Evolutionary conservation across 1,140 invertebrate species (phyloP), one percentile per base, ranked within the genome.

Genomic region (Euura lappo): DNA sequence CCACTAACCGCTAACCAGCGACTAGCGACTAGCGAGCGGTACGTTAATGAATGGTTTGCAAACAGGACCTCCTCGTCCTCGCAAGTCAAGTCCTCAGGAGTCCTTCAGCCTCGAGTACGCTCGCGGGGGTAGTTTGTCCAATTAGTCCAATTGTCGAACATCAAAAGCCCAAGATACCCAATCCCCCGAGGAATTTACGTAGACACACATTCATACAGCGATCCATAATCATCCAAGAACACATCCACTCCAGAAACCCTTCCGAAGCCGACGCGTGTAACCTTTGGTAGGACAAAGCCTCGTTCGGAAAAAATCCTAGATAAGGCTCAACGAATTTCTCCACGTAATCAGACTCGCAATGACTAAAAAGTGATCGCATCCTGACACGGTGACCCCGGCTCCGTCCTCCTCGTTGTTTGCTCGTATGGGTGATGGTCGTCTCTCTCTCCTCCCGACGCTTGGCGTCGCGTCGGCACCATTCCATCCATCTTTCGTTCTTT

Each of bases 401-500:
- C 60, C 51, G 70, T 65, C 72, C 10, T 51, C n/a, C 5, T 66
- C 45, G 11, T 45, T 28, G 44, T 65, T 47, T n/a, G n/a, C n/a
- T n/a, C n/a, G n/a, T n/a, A n/a, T n/a, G n/a, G n/a, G n/a, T n/a
- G n/a, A n/a, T n/a, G 44, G 42, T 44, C n/a, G 45, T n/a, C 11
- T 72, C 68, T 75, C 68, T 70, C 66, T 47, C 8, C 4, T 28
- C n/a, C 8, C 13, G 8, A 10, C 60, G 13, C 45, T 13, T 72
- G 74, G 45, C 67, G 72, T 44, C 77, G 77, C 75, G 71, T 3
- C 51, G 72, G 73, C 83, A 79, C 79, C 81, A 74, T 82, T 84
- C 84, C 85, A 86, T 87, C 83, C 84, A 85, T 86, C 85, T 87
- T 87, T 83, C 80, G 84, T 86, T 86, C 85, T 87, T 87, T 87